A percentile compares a stretch with the other conserved stretches of the same genome.
These are phyloP conservation scores for Myoxocephalus aenaeus DNA, from an alignment of 2,797 vertebrate species.

Conservation along the genomic window DNA sequence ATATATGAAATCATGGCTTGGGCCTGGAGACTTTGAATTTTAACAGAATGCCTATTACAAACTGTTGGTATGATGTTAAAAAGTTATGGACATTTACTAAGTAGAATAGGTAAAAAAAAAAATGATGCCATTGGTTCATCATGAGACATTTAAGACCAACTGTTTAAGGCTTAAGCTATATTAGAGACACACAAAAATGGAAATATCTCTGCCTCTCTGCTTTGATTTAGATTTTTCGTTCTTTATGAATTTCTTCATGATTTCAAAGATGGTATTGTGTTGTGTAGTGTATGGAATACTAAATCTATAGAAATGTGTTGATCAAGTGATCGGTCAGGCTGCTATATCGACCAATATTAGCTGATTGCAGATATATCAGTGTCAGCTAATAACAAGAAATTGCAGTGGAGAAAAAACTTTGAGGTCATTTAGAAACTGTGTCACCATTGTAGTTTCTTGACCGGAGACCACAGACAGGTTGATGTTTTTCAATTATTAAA, in stretches of 20 bases:
- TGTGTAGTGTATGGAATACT: neutral
- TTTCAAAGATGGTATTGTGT: neutral
- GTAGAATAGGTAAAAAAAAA: neutral
- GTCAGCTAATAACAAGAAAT: neutral
- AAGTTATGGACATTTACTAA: neutral
- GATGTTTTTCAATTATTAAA: neutral
- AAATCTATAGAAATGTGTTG: neutral
- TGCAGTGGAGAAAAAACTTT: neutral
- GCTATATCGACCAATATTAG: neutral
- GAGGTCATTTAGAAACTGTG: neutral
- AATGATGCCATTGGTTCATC: neutral
- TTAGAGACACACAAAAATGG: neutral
- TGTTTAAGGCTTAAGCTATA: neutral
- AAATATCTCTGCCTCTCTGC: neutral
- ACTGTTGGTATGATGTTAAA: neutral
- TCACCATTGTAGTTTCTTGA: neutral
- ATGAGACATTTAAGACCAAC: neutral
- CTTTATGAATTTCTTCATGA: neutral
- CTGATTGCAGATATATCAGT: neutral
- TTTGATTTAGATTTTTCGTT: neutral
- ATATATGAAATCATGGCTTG: neutral
- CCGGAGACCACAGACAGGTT: neutral
- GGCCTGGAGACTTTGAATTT: neutral
- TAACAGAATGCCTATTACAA: neutral
- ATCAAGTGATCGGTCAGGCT: neutral